Evolutionary conservation across 2,797 vertebrate species (phyloP).

Genomic region (Alcedo quadribrachys): DNA sequence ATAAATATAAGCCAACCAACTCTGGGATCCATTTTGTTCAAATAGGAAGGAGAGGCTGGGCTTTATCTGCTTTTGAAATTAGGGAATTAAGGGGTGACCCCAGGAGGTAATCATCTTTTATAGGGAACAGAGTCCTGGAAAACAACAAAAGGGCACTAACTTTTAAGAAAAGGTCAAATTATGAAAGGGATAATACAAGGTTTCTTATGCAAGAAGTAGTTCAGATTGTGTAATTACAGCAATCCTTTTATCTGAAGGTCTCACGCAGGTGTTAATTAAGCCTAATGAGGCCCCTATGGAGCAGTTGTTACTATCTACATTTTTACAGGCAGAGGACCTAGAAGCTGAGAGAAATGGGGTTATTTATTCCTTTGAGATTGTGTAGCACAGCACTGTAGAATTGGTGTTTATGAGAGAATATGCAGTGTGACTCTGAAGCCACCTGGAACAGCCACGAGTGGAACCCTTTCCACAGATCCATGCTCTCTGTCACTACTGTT

Average conservation of each 20-base stretch:
- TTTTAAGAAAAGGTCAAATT: slow-evolving; percentile 11
- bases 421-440: not conserved
- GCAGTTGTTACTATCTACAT: slow-evolving; percentile 19
- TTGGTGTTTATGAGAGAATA: not conserved
- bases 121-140: not conserved
- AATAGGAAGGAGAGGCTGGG: not conserved
- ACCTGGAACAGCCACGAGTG: not conserved
- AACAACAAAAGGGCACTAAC: slow-evolving; percentile 2
- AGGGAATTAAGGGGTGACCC: not conserved
- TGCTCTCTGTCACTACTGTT: not conserved
- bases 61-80: not conserved
- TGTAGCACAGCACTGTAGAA: not conserved
- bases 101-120: not conserved
- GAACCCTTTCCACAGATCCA: not conserved
- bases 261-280: slow-evolving; percentile 57
- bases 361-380: not conserved
- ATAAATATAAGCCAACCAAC: too few species aligned
- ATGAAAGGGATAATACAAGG: not conserved
- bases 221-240: slow-evolving; percentile 32
- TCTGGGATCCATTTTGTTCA: not conserved
- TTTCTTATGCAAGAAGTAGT: not conserved
- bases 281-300: slow-evolving; percentile 26
- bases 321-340: not conserved
- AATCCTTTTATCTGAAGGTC: slow-evolving; percentile 27
- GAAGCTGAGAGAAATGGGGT: not conserved